A percentile compares a stretch with the other conserved stretches of the same genome.
Evolutionary conservation across 2,113 vertebrate genomes (phyloP).

Genomic region (Cyanistes caeruleus): DNA sequence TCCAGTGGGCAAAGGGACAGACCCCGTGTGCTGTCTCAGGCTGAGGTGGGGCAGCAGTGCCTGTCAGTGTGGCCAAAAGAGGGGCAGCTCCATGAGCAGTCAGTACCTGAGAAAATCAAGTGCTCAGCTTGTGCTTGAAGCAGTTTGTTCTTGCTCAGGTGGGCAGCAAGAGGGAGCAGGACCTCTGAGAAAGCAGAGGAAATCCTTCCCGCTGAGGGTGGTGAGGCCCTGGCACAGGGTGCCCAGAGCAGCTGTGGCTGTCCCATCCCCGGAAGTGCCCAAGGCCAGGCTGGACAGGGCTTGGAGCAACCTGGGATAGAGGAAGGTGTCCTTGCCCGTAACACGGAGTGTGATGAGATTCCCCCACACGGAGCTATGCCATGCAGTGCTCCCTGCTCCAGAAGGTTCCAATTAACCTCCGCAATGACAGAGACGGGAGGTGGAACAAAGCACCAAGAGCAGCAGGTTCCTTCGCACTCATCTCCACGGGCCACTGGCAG

Average conservation of each 20-base stretch:
- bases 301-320: background rate
- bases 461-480: background rate
- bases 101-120: background rate
- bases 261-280: too few relatives aligned
- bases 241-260: background rate
- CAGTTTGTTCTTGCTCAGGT: background rate
- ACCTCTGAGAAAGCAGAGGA: background rate
- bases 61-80: background rate
- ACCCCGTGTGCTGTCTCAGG: background rate
- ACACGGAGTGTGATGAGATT: background rate
- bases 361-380: background rate
- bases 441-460: background rate
- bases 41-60: background rate
- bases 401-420: background rate
- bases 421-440: accelerated
- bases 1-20: background rate
- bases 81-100: background rate
- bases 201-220: background rate
- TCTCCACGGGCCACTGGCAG: too few relatives aligned
- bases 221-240: background rate
- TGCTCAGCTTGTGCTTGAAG: background rate
- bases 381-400: background rate
- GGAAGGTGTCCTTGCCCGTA: background rate
- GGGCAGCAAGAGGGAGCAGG: background rate
- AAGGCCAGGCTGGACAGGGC: accelerated